Conservation (phyloP, 2,888 invertebrate species). For the Phortica magna region DNA sequence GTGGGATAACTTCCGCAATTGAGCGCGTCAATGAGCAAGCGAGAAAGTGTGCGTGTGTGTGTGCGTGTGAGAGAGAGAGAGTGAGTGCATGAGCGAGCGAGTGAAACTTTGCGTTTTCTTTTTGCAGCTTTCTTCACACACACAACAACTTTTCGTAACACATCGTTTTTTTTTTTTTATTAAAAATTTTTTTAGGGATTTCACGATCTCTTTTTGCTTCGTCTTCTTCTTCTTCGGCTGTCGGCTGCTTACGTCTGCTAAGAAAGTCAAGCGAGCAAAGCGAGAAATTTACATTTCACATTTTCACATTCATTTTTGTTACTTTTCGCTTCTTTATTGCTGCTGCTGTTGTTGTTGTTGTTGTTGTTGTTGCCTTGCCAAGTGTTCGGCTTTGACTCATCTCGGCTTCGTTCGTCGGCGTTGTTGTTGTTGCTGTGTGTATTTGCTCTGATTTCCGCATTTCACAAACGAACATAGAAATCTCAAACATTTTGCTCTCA, state of each 20-base stretch:
- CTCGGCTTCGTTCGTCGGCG: not conserved
- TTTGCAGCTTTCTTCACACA: not conserved
- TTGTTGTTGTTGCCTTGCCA: not conserved
- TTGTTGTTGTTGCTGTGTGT: not conserved
- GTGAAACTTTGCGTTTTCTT: constrained; percentile 60
- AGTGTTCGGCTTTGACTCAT: not conserved
- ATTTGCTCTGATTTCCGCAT: constrained; percentile 60
- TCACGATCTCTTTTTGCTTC: constrained; percentile 42
- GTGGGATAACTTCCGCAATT: constrained; percentile 71
- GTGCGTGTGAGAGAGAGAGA: constrained; percentile 47
- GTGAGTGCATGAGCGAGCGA: constrained; percentile 62
- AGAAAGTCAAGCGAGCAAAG: constrained; percentile 26
- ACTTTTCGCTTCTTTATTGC: not conserved
- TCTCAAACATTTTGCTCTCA: constrained; percentile 10
- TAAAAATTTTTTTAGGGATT: constrained; percentile 19
- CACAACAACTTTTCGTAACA: constrained; percentile 58
- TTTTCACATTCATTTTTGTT: constrained; percentile 56
- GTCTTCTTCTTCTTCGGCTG: not conserved
- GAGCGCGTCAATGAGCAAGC: not conserved
- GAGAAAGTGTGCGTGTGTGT: constrained; percentile 56
- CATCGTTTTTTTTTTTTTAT: constrained; percentile 52
- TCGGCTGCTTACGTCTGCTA: constrained; percentile 27
- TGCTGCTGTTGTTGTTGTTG: not conserved
- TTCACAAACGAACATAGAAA: constrained; percentile 50
- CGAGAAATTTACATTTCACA: constrained; percentile 66